phyloP scores from a whole-genome alignment of 2,113 vertebrate species.

The Recurvirostra avosetta region DNA sequence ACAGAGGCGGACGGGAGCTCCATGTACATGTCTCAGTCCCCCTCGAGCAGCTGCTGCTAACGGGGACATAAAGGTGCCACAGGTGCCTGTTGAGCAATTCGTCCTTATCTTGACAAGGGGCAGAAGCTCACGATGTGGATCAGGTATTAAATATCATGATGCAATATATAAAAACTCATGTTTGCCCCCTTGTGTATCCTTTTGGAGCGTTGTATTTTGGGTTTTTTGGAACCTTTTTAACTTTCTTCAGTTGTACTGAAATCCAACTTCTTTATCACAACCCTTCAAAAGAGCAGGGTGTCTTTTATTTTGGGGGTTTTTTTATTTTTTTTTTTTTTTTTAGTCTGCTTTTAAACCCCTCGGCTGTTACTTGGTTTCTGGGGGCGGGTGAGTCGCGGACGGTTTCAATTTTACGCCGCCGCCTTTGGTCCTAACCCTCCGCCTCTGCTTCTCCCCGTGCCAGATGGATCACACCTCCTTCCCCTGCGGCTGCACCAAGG shows the following conservation, averaged over 20 bases:
- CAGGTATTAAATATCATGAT: background rate
- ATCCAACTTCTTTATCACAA: background rate
- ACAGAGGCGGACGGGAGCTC: rapidly evolving
- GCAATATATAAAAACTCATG: background rate
- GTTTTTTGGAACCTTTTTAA: background rate
- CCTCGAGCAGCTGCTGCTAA: background rate
- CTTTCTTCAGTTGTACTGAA: background rate
- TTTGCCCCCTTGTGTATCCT: background rate
- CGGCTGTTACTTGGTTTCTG: background rate
- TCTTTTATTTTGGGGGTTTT: background rate
- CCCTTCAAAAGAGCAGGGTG: background rate
- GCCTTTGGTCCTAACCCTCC: background rate
- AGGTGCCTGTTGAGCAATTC: background rate
- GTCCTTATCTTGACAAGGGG: background rate
- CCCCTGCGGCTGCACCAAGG: conserved; percentile 93
- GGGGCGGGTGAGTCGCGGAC: rapidly evolving
- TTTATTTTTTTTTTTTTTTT: background rate
- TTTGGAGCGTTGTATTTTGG: background rate
- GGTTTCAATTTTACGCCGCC: rapidly evolving
- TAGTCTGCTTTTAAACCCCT: background rate
- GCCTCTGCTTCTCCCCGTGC: background rate
- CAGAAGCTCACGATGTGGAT: background rate
- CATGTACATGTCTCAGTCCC: background rate
- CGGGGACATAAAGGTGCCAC: background rate
- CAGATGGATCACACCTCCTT: conserved; percentile 97